Percentiles rank a stretch among this genome's conserved stretches.
phyloP scores from a whole-genome alignment of 64 coral and sea anemone species.

The Dendronephthya gigantea region DNA sequence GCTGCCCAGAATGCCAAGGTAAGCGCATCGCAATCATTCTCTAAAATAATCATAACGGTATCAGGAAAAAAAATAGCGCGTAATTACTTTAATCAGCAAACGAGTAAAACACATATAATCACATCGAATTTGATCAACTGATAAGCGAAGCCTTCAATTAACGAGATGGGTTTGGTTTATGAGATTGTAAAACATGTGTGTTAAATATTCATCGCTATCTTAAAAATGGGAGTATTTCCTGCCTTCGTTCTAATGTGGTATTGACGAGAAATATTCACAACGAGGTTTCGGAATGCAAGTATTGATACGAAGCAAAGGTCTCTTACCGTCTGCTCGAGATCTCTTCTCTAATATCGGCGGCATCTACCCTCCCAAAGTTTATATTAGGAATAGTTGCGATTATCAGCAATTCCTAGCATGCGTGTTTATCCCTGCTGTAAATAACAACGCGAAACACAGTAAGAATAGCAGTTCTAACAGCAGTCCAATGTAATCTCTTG shows the following conservation, averaged over 20 bases:
- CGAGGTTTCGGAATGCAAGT: no score
- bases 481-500: background rate
- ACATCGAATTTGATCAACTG: background rate
- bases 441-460: background rate
- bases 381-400: no score
- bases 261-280: no score
- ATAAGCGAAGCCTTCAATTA: slow-evolving; percentile 2
- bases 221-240: no score
- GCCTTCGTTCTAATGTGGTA: no score
- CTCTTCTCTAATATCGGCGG: no score
- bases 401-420: background rate
- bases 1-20: background rate
- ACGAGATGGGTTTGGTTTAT: background rate
- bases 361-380: no score
- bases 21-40: background rate
- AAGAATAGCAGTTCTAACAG: background rate
- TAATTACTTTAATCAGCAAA: background rate
- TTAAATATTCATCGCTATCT: background rate
- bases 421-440: background rate
- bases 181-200: background rate
- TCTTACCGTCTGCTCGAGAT: no score
- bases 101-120: background rate
- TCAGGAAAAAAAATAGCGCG: background rate
- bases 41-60: no score
- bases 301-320: no score